Conservation (phyloP, 2,888 invertebrate genomes). For the Hirtodrosophila cameraria region DNA sequence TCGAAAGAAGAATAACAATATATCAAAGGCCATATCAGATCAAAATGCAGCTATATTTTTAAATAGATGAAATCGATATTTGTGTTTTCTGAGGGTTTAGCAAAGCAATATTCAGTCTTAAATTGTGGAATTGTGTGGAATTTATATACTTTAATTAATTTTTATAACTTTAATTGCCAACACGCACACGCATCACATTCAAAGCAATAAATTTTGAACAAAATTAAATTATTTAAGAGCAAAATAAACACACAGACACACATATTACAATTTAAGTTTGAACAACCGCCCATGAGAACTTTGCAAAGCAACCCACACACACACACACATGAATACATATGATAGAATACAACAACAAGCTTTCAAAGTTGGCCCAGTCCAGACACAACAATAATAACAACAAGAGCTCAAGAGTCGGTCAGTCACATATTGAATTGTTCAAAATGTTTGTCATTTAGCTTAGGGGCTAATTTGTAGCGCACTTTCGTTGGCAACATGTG, state of each 20-base stretch:
- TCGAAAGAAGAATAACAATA: too few species aligned
- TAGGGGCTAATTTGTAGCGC: slow-evolving; percentile 50
- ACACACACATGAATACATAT: neutral
- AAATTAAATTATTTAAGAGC: slow-evolving; percentile 44
- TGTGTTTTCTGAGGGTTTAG: slow-evolving; percentile 26
- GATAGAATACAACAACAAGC: slow-evolving; percentile 34
- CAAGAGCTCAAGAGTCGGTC: slow-evolving; percentile 36
- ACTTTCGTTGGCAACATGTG: slow-evolving; percentile 63
- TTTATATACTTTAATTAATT: slow-evolving; percentile 48
- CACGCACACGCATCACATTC: slow-evolving; percentile 59
- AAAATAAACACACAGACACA: slow-evolving; percentile 20
- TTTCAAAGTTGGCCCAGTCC: slow-evolving; percentile 19
- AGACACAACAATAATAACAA: slow-evolving; percentile 17
- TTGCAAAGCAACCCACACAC: slow-evolving; percentile 27
- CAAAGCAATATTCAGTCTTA: slow-evolving; percentile 29
- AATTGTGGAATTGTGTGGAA: slow-evolving; percentile 34
- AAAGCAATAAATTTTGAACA: slow-evolving; percentile 57
- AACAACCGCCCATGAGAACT: slow-evolving; percentile 38
- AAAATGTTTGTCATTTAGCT: slow-evolving; percentile 60
- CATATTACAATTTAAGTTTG: slow-evolving; percentile 6
- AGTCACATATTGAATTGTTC: slow-evolving; percentile 21
- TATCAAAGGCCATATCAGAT: too few species aligned
- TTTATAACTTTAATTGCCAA: slow-evolving; percentile 15
- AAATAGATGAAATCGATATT: neutral
- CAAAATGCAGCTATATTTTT: too few species aligned